Evolutionary conservation across 2,888 invertebrate species (phyloP).

Genomic region (Temnothorax ravouxi): DNA sequence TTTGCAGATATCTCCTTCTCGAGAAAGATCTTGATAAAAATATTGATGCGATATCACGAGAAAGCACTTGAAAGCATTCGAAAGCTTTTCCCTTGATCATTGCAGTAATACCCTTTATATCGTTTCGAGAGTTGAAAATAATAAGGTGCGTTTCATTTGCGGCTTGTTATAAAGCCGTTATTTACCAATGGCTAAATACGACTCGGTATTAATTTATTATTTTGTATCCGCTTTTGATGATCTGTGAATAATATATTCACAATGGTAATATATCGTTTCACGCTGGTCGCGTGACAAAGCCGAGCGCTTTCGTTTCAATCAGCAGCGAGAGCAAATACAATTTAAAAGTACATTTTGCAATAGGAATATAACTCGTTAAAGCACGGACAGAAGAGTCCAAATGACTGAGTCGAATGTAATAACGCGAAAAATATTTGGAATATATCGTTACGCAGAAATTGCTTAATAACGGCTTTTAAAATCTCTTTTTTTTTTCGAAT

Average conservation of each 20-base stretch:
- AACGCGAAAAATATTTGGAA: conserved; percentile 16
- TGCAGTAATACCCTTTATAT: conserved; percentile 1
- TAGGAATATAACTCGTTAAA: conserved; percentile 40
- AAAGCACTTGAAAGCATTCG: conserved; percentile 22
- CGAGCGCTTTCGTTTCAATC: conserved; percentile 39
- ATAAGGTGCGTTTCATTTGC: conserved; percentile 8
- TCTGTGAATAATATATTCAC: conserved; percentile 39
- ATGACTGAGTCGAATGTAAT: conserved; percentile 32
- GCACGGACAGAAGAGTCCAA: conserved; percentile 25
- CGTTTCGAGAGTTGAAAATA: not conserved
- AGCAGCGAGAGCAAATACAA: conserved; percentile 24
- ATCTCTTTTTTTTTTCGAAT: not conserved
- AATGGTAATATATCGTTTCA: conserved; percentile 27
- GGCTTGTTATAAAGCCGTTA: conserved; percentile 15
- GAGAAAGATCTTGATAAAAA: conserved; percentile 18
- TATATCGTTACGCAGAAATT: conserved; percentile 21
- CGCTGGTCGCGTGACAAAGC: conserved; percentile 20
- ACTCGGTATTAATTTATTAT: conserved; percentile 38
- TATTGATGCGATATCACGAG: conserved; percentile 32
- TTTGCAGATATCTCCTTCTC: conserved; percentile 9
- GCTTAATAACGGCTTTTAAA: not conserved
- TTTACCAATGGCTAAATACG: conserved; percentile 27
- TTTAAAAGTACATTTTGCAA: conserved; percentile 37
- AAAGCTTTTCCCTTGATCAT: conserved; percentile 30
- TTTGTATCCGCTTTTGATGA: conserved; percentile 26